Evolutionary conservation across 2,888 invertebrate species (phyloP), one percentile per base, ranked within the genome.

Genomic region (Hipparchia semele): DNA sequence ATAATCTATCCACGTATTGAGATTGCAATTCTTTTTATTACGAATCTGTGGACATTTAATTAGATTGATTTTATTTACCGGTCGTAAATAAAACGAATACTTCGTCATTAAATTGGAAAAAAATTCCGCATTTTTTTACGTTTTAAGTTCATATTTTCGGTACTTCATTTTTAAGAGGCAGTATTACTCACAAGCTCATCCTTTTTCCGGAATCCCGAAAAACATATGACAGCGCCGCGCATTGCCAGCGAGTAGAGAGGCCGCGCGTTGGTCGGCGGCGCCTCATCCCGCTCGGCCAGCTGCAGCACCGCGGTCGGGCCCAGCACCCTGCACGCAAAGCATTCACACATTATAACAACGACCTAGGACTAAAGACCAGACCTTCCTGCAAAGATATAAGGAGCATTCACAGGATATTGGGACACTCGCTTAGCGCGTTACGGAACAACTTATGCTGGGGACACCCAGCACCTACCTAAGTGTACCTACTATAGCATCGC

Each of bases 191-290:
- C 98, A 95, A 99, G 94, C 94, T 98, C 97, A 89, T 97, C 97
- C 87, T 97, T 97, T 88, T 96, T 96, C 81, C 98, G 95, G 90
- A 99, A 98, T 74, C 98, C 98, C 74, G 98, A 98, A 92, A 99
- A 98, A 91, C 98, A 98, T 80, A 98, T 96, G 83, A 98, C 96
- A 70, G 97, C 96, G 77, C 98, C 97, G 81, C 96, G 95, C 98
- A 99, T 98, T 74, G 98, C 96, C 83, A 96, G 95, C 88, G 97
- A 98, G 92, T 96, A 99, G 84, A 98, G 95, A 73, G 99, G 99
- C 76, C 98, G 95, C 75, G 95, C 93, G 88, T 96, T 96, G 82
- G 96, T 95, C 80, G 95, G 95, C 68, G 97, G 96, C 80, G 98
- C 93, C 80, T 96, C 95, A 86, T 97, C 96, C 85, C 95, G 95